Conservation (phyloP, 2,113 vertebrate genomes). For the Elanus axillaris region DNA sequence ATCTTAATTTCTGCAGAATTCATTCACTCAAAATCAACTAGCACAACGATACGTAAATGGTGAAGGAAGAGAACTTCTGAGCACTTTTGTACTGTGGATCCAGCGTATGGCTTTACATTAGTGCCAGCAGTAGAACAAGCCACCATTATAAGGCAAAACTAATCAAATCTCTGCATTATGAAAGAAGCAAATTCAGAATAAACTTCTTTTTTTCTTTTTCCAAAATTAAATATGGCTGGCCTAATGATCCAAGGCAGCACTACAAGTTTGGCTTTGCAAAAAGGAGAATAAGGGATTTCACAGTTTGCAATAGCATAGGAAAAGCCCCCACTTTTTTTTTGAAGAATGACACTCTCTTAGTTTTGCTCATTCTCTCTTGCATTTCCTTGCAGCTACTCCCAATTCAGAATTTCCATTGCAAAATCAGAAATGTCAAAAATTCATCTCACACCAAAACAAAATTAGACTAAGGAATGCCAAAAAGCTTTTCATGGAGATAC, state of each 20-base stretch:
- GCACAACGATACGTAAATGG: background rate
- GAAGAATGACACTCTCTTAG: background rate
- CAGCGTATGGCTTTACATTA: background rate
- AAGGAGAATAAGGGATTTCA: background rate
- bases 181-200: background rate
- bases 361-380: background rate
- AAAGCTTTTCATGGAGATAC: background rate
- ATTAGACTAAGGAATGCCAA: background rate
- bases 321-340: accelerated
- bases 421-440: background rate
- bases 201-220: background rate
- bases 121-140: background rate
- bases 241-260: background rate
- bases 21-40: background rate
- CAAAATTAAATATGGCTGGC: background rate
- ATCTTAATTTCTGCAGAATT: background rate
- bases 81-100: background rate
- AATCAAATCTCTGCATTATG: background rate
- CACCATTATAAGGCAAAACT: background rate
- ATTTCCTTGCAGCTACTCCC: background rate
- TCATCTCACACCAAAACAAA: background rate
- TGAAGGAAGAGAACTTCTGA: background rate
- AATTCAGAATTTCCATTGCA: background rate
- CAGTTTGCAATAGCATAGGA: background rate
- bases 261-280: background rate